Evolutionary conservation across 1,140 invertebrate genomes (phyloP).

Genomic region (Dendrolimus punctatus): DNA sequence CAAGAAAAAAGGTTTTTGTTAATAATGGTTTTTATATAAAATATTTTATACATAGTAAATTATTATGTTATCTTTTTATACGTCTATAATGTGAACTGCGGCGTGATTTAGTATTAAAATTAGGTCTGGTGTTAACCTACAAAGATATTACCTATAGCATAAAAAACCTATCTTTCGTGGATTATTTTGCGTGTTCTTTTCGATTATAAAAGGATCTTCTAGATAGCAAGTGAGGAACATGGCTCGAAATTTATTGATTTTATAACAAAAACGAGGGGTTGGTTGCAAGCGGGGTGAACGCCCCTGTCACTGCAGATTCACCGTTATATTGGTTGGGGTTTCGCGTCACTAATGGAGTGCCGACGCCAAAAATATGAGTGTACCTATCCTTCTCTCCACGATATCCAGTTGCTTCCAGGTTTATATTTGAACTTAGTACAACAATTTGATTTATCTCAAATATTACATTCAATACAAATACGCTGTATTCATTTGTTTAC

Average conservation of each 20-base stretch:
- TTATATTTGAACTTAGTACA: constrained; percentile 8
- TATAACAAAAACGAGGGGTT: constrained; percentile 66
- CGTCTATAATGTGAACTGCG: too few species aligned
- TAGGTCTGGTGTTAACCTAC: too few species aligned
- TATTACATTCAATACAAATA: too few species aligned
- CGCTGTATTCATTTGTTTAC: too few species aligned
- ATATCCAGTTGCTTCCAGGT: constrained; percentile 48
- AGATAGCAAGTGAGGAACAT: constrained; percentile 32
- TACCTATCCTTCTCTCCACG: constrained; percentile 42
- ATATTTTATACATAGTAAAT: too few species aligned
- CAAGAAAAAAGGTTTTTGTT: too few species aligned
- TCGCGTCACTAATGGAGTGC: constrained; percentile 61
- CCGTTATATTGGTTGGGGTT: constrained; percentile 57
- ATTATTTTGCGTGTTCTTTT: not conserved
- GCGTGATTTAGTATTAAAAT: too few species aligned
- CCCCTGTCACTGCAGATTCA: constrained; percentile 63
- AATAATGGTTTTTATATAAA: too few species aligned
- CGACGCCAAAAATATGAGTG: constrained; percentile 56
- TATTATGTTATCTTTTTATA: too few species aligned
- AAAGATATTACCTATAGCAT: too few species aligned
- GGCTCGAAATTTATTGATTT: constrained; percentile 62
- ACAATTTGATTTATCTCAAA: too few species aligned
- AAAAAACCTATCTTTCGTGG: too few species aligned
- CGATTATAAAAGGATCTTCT: constrained; percentile 10
- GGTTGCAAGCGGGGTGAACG: constrained; percentile 56